Base-by-base conservation (phyloP, 2,888 invertebrate species). In the Coelogynopora nodosa region DNA sequence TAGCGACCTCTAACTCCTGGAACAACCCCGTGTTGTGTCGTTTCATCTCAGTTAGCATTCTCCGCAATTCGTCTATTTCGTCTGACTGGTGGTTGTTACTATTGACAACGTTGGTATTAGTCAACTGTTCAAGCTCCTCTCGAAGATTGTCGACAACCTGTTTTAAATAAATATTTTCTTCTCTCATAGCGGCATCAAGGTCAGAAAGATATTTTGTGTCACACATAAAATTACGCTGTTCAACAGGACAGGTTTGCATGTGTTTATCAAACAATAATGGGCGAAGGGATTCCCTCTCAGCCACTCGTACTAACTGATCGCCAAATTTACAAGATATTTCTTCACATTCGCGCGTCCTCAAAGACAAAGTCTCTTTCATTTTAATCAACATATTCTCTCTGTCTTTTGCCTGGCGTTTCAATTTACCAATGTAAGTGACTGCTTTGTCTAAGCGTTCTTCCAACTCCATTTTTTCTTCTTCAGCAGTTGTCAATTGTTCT, bases 371-470 rank as follows among this genome's bases (percentile, higher is more conserved):
- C n/a, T 80, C 80, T 27, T 23, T 80, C 80, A n/a, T 80, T 5
- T 27, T 23, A n/a, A 80, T 80, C 5, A 80, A n/a, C 28, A 26
- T 27, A n/a, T 80, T 80, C 5, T 80, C 80, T n/a, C n/a, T 80
- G n/a, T 80, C 80, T 26, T 27, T 23, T 2, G 80, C 23, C 26
- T 23, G 26, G 26, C 67, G 49, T 30, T 85, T 85, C 30, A 85
- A 67, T 85, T 85, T 67, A 82, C 29, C 5, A 74, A 85, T 85
- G 5, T 67, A 29, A 26, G 49, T 31, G 27, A 74, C 28, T 28
- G 85, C 85, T 23, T 74, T 67, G 67, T 74, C 67, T 10, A 85
- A 26, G 29, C 67, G 49, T 29, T 29, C n/a, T 30, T 85, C 85
- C n/a, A 74, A 18, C 67, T 67, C 67, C 82, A 67, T 29, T 74